Conservation (phyloP, 2,888 invertebrate species). For the Dicyrtoma fusca region DNA sequence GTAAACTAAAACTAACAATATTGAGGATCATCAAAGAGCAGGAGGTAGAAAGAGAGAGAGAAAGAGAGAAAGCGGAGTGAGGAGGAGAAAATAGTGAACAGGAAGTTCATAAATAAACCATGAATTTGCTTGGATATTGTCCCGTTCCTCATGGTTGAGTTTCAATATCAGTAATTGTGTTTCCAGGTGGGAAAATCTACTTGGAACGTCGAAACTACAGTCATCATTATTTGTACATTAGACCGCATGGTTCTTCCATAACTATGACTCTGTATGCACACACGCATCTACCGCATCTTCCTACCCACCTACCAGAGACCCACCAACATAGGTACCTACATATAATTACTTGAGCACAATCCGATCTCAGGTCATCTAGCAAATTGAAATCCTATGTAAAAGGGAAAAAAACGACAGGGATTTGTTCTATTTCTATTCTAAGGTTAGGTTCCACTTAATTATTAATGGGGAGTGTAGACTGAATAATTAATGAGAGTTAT, state of each 20-base stretch:
- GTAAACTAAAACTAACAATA: too few relatives aligned
- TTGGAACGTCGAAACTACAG: too few relatives aligned
- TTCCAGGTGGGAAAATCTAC: too few relatives aligned
- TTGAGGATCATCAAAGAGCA: neutral
- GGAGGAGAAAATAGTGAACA: neutral
- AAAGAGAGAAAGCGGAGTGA: neutral
- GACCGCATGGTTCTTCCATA: too few relatives aligned
- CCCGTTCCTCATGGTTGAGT: neutral
- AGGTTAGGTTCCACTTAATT: conserved; percentile 19
- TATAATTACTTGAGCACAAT: neutral
- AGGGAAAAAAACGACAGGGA: too few relatives aligned
- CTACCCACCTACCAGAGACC: neutral
- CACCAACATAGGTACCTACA: too few relatives aligned
- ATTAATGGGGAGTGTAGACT: conserved; percentile 23
- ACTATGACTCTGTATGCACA: neutral
- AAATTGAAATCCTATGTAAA: neutral
- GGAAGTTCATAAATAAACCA: conserved; percentile 12
- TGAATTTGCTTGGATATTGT: conserved; percentile 2
- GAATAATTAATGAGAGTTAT: conserved; percentile 32
- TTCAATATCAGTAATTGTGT: too few relatives aligned
- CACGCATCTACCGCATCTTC: neutral
- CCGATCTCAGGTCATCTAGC: neutral
- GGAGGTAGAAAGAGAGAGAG: neutral
- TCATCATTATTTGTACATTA: neutral
- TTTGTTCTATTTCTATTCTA: neutral